Base-by-base conservation (phyloP, 2,888 invertebrate species). In the Leptinotarsa rubiginosa region DNA sequence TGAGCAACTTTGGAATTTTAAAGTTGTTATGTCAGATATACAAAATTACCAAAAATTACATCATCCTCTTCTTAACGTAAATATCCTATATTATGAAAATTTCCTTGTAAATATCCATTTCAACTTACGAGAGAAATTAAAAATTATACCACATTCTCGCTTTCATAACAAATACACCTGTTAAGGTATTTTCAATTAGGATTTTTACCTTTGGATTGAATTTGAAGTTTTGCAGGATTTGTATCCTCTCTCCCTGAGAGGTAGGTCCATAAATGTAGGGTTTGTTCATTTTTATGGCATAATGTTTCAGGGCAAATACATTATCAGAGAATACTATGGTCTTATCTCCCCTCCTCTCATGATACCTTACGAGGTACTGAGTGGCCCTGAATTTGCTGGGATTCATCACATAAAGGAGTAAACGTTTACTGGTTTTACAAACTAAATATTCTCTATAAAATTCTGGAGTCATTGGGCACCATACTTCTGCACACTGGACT, bases 391-490 rank as follows among this genome's bases (percentile, higher is more conserved):
- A 99, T 88, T 99, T 99, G 82, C 96, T 97, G 2, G 99, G 99
- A 88, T 99, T 99, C 98, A 99, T 99, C 3, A 98, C 98, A 87
- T 97, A 98, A 12, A 99, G 89, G 56, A 99, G 91, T 91, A 98
- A 91, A 87, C 96, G 95, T 87, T 97, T 97, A 82, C 94, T 95
- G 69, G 96, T 95, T 88, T 94, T 96, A 81, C 96, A 95, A 74
- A 94, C 92, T 56, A 99, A 91, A 88, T 99, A 99, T 88, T 99
- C 99, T 71, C 97, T 91, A 89, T 98, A 99, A 89, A 99, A 99
- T 89, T 99, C 99, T 0, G 99, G 97, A 2, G 97, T 95, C 99
- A 99, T 99, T 25, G 98, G 98, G 86, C 99, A 99, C 99, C 99
- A 99, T 20, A 98, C 98, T 90, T 99, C 99, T 0, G 99, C 99